Percentiles rank a stretch among this genome's conserved stretches.
These are phyloP conservation scores for Sphenopsis melanotis DNA, from an alignment of 2,797 vertebrate genomes.

Conservation along the genomic window DNA sequence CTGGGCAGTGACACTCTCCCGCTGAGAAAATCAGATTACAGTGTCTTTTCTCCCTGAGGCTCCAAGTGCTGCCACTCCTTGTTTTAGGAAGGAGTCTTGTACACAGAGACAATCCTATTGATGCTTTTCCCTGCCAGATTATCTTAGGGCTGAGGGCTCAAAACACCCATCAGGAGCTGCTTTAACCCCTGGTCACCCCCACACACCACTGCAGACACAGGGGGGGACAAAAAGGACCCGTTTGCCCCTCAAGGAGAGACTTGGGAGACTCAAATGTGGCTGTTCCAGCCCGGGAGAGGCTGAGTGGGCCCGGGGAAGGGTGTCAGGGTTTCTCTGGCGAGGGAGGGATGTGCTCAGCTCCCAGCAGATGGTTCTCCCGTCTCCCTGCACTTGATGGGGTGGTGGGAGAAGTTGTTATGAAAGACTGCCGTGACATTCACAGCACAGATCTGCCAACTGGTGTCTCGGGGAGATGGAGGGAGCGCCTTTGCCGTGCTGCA, in stretches of 20 bases:
- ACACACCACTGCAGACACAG: fast-evolving
- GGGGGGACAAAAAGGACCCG: not conserved
- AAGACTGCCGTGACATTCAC: slow-evolving; percentile 62
- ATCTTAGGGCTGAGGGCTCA: not conserved
- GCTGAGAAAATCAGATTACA: not conserved
- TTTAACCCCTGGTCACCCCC: not conserved
- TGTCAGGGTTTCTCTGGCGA: not conserved
- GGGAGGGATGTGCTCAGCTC: not conserved
- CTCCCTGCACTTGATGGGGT: slow-evolving; percentile 20
- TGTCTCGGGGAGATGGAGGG: slow-evolving; percentile 36
- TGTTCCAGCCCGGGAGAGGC: not conserved
- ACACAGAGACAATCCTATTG: not conserved
- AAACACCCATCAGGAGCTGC: not conserved
- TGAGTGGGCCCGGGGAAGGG: not conserved
- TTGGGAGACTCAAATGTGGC: not conserved
- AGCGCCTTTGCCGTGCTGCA: not conserved
- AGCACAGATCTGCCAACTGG: slow-evolving; percentile 61
- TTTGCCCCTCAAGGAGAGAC: fast-evolving
- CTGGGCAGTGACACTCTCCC: not conserved
- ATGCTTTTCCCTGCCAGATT: not conserved
- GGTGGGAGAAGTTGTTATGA: slow-evolving; percentile 61
- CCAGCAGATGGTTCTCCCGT: slow-evolving; percentile 33
- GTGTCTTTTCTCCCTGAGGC: not conserved
- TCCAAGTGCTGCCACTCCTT: not conserved
- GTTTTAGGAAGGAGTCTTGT: not conserved